A percentile compares a stretch with the other conserved stretches of the same genome.
Evolutionary conservation across 1,140 invertebrate genomes (phyloP).

Genomic region (Bombus fervidus): DNA sequence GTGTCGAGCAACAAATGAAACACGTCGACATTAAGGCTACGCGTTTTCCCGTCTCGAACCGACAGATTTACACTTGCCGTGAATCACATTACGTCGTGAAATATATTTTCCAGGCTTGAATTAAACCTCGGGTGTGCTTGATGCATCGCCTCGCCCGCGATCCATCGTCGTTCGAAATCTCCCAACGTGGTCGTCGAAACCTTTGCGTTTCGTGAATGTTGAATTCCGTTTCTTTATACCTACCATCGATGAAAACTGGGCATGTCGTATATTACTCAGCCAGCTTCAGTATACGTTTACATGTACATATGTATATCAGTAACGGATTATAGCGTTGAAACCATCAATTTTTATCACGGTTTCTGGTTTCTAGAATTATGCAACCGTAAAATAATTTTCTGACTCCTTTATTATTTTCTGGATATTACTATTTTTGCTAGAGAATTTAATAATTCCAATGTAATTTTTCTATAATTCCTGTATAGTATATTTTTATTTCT

Average conservation of each 20-base stretch:
- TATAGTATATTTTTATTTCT: not conserved
- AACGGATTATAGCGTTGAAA: not conserved
- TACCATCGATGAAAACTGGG: not conserved
- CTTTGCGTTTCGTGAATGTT: not conserved
- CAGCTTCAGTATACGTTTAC: no score
- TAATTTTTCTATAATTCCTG: not conserved
- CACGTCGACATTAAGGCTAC: conserved; percentile 31
- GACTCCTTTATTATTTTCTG: not conserved
- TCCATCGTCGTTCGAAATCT: conserved; percentile 23
- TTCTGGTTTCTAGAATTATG: not conserved
- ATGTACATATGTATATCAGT: not conserved
- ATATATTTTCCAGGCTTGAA: conserved; percentile 43
- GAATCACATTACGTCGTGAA: conserved; percentile 31
- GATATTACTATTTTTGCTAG: not conserved
- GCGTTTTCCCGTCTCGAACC: conserved; percentile 13
- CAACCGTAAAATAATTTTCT: not conserved
- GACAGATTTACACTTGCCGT: conserved; percentile 46
- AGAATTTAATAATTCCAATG: not conserved
- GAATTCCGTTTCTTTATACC: not conserved
- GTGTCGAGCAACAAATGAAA: conserved; percentile 42
- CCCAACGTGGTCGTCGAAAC: not conserved
- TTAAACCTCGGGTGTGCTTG: conserved; percentile 31
- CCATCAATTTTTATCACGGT: not conserved
- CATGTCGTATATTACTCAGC: not conserved
- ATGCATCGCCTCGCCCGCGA: conserved; percentile 30